These are phyloP conservation scores for Chloropsis hardwickii DNA, from an alignment of 2,113 vertebrate genomes.

Conservation along the genomic window DNA sequence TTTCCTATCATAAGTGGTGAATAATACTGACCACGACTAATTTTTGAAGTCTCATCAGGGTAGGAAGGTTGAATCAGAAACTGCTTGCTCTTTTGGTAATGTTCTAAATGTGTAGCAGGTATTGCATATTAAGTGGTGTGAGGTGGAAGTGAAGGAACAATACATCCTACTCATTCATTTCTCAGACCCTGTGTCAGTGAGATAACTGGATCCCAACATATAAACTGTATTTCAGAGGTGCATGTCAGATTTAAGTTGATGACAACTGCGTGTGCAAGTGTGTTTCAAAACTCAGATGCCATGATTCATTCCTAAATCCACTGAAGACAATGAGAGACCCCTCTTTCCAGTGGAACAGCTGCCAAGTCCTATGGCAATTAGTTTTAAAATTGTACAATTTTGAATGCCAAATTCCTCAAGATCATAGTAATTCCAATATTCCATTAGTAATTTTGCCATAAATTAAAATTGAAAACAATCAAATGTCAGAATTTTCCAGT, in stretches of 20 bases:
- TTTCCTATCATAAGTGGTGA: not conserved
- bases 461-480: not conserved
- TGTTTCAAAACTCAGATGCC: not conserved
- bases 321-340: not conserved
- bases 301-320: not conserved
- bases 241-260: not conserved
- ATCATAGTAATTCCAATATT: not conserved
- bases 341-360: not conserved
- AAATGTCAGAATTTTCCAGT: not conserved
- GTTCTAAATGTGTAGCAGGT: not conserved
- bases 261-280: not conserved
- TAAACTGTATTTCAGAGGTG: not conserved
- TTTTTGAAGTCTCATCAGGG: not conserved
- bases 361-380: not conserved
- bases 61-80: not conserved
- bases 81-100: not conserved
- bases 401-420: not conserved
- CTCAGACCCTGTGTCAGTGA: not conserved
- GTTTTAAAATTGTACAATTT: not conserved
- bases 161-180: not conserved
- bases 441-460: not conserved
- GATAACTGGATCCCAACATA: not conserved
- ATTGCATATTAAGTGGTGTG: not conserved
- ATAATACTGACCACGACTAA: not conserved
- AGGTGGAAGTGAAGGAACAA: not conserved